Evolutionary conservation across 2,888 invertebrate genomes (phyloP), one percentile per base, ranked within the genome.

Genomic region (Prosopocoilus inquinatus): DNA sequence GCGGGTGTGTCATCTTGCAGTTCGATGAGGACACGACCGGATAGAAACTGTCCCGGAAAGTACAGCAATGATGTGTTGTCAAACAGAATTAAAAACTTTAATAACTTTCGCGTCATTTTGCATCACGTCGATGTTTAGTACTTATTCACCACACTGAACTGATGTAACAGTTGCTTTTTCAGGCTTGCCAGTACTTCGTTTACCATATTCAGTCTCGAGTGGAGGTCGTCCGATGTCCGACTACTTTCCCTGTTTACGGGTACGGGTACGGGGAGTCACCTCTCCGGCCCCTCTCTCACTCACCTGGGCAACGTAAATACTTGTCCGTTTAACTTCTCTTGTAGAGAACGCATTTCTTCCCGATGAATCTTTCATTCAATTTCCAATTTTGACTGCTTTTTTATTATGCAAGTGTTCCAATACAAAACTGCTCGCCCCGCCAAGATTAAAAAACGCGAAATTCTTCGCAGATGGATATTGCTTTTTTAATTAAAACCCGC

Each of bases 21-120:
- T 75, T 96, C 95, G 74, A 96, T 89, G 51, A 96, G 84, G 54
- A 96, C 94, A 72, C 94, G 85, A 38, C 95, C 95, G 51, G 93
- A 93, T 63, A 95, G 80, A 78, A 95, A 95, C 77, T 94, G 94
- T 4, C 95, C 95, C 58, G 95, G 95, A 75, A 95, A 95, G 78
- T 95, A 96, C 57, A 96, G 78, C 62, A 96, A 79, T 68, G 93
- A 94, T 45, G 94, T 92, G 75, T 95, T 95, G 79, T 96, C 95
- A 79, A 96, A 94, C 62, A 95, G 84, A 69, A 96, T 94, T 59
- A 95, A 82, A 79, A 96, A 96, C 80, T 95, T 95, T 63, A 93
- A 83, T 67, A 96, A 81, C 80, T 95, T 95, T 69, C 91, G 84
- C 66, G 92, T 89, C 91, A 92, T 92, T 47, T 47, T 47, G 34